Percentiles rank a stretch among this genome's conserved stretches.
Evolutionary conservation across 2,888 invertebrate genomes (phyloP).

Genomic region (Xestobium rufovillosum): DNA sequence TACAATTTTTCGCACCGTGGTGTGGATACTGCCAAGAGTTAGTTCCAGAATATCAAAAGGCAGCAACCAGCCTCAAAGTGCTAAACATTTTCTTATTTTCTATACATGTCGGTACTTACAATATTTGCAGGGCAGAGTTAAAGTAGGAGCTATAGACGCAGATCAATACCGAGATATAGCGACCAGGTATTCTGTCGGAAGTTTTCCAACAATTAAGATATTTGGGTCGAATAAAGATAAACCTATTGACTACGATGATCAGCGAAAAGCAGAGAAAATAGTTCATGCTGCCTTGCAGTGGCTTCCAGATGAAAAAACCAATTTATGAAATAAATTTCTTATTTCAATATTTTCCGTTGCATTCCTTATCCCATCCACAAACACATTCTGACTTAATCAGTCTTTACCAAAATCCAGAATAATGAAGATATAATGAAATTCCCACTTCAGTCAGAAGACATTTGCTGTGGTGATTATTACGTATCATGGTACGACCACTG

Average conservation of each 20-base stretch:
- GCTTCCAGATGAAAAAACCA: no score
- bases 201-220: slow-evolving; percentile 95
- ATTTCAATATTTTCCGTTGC: no score
- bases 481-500: no score
- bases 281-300: slow-evolving; percentile 81
- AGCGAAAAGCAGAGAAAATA: slow-evolving; percentile 76
- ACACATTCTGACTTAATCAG: no score
- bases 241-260: slow-evolving; percentile 78
- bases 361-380: no score
- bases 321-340: no score
- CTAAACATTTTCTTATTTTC: no score
- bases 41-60: slow-evolving; percentile 89
- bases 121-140: slow-evolving; percentile 69
- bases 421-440: no score
- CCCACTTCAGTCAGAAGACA: no score
- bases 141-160: slow-evolving; percentile 91
- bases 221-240: slow-evolving; percentile 78
- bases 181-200: slow-evolving; percentile 71
- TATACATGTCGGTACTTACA: slow-evolving; percentile 13
- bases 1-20: slow-evolving; percentile 97
- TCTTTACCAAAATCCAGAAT: no score
- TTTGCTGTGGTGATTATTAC: no score
- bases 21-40: slow-evolving; percentile 87
- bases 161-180: slow-evolving; percentile 80
- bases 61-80: slow-evolving; percentile 86